Conservation (phyloP, 2,888 invertebrate species). For the Muschampia plurimacula region DNA sequence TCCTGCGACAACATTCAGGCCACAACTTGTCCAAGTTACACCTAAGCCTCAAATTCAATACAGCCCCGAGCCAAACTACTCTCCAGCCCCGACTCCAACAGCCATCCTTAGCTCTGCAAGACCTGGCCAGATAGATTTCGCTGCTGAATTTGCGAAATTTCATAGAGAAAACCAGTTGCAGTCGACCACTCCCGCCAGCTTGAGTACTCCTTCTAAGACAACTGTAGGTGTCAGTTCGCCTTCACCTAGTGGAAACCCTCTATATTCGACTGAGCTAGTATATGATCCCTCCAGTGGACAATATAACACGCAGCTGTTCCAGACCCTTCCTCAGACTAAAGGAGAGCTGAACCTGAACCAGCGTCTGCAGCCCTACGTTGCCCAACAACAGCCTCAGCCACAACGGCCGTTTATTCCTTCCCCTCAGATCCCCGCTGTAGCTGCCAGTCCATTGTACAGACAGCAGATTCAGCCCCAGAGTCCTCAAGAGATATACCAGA, state of each 20-base stretch:
- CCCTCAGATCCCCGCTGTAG: slow-evolving; percentile 80
- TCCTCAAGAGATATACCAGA: slow-evolving; percentile 84
- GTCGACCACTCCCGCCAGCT: slow-evolving; percentile 76
- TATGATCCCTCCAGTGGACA: slow-evolving; percentile 91
- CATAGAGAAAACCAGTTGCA: slow-evolving; percentile 88
- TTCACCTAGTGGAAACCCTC: slow-evolving; percentile 84
- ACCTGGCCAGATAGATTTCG: slow-evolving; percentile 87
- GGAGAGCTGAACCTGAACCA: slow-evolving; percentile 90
- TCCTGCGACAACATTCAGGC: slow-evolving; percentile 89
- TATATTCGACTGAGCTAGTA: slow-evolving; percentile 91
- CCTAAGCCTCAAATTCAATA: slow-evolving; percentile 79
- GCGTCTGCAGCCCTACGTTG: slow-evolving; percentile 90
- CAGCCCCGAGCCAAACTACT: slow-evolving; percentile 75
- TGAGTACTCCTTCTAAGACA: slow-evolving; percentile 69
- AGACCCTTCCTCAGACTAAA: slow-evolving; percentile 90
- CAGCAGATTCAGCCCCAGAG: slow-evolving; percentile 70
- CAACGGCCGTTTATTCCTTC: slow-evolving; percentile 85
- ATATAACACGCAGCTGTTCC: slow-evolving; percentile 92
- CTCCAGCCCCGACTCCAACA: slow-evolving; percentile 65
- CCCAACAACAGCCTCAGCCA: slow-evolving; percentile 84
- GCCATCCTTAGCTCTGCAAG: slow-evolving; percentile 63
- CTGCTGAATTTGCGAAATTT: slow-evolving; percentile 91
- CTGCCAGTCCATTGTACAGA: slow-evolving; percentile 79
- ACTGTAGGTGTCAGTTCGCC: slow-evolving; percentile 59
- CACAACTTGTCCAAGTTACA: slow-evolving; percentile 87